Evolutionary conservation across 2,797 vertebrate species (phyloP).

Genomic region (Tarsius wallacei): DNA sequence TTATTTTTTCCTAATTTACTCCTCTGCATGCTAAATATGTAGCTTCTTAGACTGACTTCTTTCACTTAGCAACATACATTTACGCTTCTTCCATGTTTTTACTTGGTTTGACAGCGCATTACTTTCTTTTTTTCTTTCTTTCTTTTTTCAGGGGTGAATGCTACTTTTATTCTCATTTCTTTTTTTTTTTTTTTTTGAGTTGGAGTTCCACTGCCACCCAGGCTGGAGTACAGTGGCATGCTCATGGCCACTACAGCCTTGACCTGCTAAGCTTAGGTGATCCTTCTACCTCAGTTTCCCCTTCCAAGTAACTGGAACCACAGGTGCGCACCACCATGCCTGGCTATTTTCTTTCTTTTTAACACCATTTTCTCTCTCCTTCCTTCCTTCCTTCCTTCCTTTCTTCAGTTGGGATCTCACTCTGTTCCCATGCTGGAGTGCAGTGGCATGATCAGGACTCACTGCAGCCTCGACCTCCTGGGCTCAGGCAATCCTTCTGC

Average conservation of each 20-base stretch:
- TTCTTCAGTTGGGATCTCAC: not conserved
- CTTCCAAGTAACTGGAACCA: no score
- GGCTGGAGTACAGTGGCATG: no score
- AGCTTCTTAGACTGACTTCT: not conserved
- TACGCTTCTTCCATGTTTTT: not conserved
- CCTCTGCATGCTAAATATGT: no score
- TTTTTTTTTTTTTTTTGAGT: not conserved
- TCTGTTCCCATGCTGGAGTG: not conserved
- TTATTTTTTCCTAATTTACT: no score
- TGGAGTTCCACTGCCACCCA: no score
- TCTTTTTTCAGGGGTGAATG: no score
- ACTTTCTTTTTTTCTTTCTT: not conserved
- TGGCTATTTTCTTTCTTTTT: not conserved
- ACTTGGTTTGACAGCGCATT: not conserved
- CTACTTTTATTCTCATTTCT: no score
- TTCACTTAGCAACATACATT: not conserved
- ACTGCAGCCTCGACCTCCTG: not conserved
- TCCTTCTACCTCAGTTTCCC: no score
- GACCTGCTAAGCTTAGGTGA: no score
- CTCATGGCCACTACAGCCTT: no score
- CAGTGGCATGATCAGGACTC: not conserved
- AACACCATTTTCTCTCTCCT: not conserved
- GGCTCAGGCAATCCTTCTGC: not conserved
- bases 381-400: no score
- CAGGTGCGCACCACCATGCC: no score